Base-by-base conservation (phyloP, 2,888 invertebrate genomes). In the Trilocha varians region DNA sequence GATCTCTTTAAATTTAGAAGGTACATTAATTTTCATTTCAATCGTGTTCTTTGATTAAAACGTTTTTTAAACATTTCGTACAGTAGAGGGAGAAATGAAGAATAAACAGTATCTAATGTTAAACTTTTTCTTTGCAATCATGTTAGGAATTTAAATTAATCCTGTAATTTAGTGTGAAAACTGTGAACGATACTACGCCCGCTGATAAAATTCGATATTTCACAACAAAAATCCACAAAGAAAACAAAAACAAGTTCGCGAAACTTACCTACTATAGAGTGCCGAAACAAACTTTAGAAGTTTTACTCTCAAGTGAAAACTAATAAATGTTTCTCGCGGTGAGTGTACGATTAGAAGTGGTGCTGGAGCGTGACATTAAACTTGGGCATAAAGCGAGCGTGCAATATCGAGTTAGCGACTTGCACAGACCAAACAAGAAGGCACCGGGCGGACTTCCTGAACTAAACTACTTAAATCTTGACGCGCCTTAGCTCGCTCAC, bases 401-500 rank as follows among this genome's bases (percentile, higher is more conserved):
- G 78, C 74, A 68, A 77, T 77, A 78, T 76, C 78, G 73, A 80
- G 83, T 80, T 79, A 80, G 76, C 65, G 63, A 76, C 64, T 74
- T 70, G 55, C 60, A 63, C 65, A 67, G 68, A 68, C 72, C 73
- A 74, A 74, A 74, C 74, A 73, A 69, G 70, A 63, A 60, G 57
- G 59, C 61, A 60, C 56, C 47, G 48, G 47, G 52, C 68, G 60
- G 70, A 73, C 68, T 76, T 71, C 73, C 70, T 65, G 67, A 56
- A 65, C 69, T 74, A 78, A 82, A 83, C 80, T 78, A 80, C 82
- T 84, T 82, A 80, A 77, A 79, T 76, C 77, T 78, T 74, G 74
- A 71, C 70, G 69, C 69, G 65, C 59, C 59, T 66, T 57, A 56
- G 56, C 49, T 50, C 50, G 53, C 59, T 53, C 52, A 51, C 55